Percentiles rank a stretch among this genome's conserved stretches.
Evolutionary conservation across 2,888 invertebrate species (phyloP).

Genomic region (Lepidonotus clava): DNA sequence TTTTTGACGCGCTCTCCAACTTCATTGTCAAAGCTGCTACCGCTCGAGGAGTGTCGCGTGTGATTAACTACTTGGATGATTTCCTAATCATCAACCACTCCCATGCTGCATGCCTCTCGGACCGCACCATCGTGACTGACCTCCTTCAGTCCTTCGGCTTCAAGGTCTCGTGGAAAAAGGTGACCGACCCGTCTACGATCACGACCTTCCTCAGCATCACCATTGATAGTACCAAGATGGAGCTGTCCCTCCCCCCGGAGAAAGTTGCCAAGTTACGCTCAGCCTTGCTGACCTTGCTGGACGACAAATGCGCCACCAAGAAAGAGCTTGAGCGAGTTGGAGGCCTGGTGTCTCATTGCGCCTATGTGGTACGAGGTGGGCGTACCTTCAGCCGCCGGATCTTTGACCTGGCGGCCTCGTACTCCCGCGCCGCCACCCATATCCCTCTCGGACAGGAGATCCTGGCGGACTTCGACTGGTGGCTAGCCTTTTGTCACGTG

Average conservation of each 20-base stretch:
- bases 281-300: no score
- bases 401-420: background rate
- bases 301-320: no score
- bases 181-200: background rate
- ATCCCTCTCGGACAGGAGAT: background rate
- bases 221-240: background rate
- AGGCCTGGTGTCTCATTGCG: background rate
- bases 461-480: background rate
- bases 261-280: background rate
- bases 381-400: background rate
- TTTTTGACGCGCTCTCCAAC: background rate
- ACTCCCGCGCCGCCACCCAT: no score
- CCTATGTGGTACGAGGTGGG: background rate
- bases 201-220: background rate
- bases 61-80: background rate
- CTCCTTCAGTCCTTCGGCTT: background rate
- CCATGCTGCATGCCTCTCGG: background rate
- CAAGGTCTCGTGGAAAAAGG: background rate
- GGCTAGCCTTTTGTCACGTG: no score
- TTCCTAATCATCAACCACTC: background rate
- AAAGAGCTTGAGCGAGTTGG: background rate
- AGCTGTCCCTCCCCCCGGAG: background rate
- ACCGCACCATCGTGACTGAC: background rate
- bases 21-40: background rate
- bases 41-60: background rate